phyloP scores from a whole-genome alignment of 2,888 invertebrate genomes.

The Mycalesis mineus region DNA sequence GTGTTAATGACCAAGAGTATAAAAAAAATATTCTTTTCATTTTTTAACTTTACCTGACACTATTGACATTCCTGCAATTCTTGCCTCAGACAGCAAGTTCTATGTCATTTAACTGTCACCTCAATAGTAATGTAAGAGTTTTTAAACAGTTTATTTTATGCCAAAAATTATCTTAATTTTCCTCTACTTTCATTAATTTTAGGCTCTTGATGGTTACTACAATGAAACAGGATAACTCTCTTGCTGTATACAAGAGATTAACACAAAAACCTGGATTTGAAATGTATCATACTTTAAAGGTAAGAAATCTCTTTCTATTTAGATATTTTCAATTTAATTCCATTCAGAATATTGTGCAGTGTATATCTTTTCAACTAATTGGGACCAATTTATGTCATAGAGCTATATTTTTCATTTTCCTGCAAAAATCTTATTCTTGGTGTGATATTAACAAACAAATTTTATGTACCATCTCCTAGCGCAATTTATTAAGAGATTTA shows the following conservation, averaged over 20 bases:
- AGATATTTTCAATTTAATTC: background rate
- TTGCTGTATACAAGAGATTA: background rate
- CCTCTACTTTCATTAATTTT: slow-evolving; percentile 16
- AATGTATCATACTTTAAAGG: slow-evolving; percentile 6
- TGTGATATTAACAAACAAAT: no score
- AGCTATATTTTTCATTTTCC: no score
- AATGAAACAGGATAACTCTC: slow-evolving; percentile 1
- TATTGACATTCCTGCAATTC: slow-evolving; percentile 21
- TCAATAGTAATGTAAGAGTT: slow-evolving; percentile 12
- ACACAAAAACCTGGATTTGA: slow-evolving; percentile 3
- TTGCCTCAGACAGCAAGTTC: slow-evolving; percentile 13
- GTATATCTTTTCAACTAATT: no score
- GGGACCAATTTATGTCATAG: no score
- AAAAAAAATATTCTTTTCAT: background rate
- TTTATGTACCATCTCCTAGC: no score
- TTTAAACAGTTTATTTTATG: slow-evolving; percentile 12
- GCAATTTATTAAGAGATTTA: no score
- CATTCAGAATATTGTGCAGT: background rate
- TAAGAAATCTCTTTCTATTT: slow-evolving; percentile 14
- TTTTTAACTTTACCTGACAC: slow-evolving; percentile 16
- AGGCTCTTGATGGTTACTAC: slow-evolving; percentile 9
- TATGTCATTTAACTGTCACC: slow-evolving; percentile 26
- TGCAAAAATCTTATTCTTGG: no score
- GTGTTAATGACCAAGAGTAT: background rate
- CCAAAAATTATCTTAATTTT: slow-evolving; percentile 1